These are phyloP conservation scores for Ichneumoninae sp. DNA, from an alignment of 2,888 invertebrate species.

Conservation along the genomic window DNA sequence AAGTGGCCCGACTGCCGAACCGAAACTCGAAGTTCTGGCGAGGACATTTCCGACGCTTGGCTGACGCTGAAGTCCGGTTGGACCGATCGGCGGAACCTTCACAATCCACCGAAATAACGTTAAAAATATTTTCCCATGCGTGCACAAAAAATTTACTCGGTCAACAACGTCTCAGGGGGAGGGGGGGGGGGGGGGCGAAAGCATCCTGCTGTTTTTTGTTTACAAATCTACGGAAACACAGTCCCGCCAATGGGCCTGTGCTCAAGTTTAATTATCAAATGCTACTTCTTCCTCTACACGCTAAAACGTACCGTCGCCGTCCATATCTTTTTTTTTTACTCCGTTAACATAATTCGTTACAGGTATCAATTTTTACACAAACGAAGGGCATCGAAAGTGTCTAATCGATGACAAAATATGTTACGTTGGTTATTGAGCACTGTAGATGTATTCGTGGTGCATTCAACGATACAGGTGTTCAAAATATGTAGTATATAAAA, in stretches of 20 bases:
- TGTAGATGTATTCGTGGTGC: background rate
- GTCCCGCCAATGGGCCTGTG: background rate
- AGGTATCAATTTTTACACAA: conserved; percentile 3
- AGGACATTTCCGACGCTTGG: conserved; percentile 87
- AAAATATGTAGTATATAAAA: background rate
- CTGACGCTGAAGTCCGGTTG: conserved; percentile 85
- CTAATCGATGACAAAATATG: background rate
- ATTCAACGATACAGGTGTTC: background rate
- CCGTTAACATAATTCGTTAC: conserved; percentile 16
- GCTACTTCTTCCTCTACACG: conserved; percentile 43
- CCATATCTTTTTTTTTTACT: conserved; percentile 4
- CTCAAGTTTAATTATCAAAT: conserved; percentile 26
- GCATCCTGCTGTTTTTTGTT: background rate
- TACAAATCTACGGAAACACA: conserved; percentile 15
- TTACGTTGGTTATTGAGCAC: conserved; percentile 18
- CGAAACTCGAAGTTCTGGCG: conserved; percentile 88
- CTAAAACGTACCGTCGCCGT: background rate
- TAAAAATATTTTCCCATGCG: background rate
- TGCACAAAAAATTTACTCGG: background rate
- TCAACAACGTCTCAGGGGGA: background rate
- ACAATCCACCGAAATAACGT: conserved; percentile 16
- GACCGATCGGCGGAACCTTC: conserved; percentile 86
- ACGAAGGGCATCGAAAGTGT: conserved; percentile 15
- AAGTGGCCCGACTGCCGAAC: conserved; percentile 83
- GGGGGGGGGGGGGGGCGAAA: background rate